Evolutionary conservation across 2,113 vertebrate genomes (phyloP).

Genomic region (Cervus canadensis): DNA sequence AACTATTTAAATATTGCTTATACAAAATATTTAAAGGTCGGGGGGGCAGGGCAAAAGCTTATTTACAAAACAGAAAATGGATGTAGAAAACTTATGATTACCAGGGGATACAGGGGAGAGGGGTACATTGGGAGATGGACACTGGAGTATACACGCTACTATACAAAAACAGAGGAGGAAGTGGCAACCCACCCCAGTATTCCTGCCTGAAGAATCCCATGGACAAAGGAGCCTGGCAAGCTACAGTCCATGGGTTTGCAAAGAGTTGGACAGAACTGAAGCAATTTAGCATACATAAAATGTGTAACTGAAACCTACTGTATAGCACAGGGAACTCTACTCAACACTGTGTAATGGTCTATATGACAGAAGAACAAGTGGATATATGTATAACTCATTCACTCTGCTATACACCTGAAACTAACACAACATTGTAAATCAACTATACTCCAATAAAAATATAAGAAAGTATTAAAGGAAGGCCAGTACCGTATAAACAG

Average conservation of each 20-base stretch:
- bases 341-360: background rate
- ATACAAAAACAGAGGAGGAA: background rate
- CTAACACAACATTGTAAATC: background rate
- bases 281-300: background rate
- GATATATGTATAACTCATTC: background rate
- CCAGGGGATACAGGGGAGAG: background rate
- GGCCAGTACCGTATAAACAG: background rate
- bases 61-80: background rate
- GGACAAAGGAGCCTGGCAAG: background rate
- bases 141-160: background rate
- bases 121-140: background rate
- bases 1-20: background rate
- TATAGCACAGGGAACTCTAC: background rate
- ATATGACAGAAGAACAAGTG: background rate
- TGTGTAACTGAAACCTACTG: background rate
- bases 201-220: background rate
- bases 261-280: background rate
- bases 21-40: background rate
- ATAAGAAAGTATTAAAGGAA: background rate
- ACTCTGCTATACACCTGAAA: background rate
- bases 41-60: background rate
- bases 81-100: background rate
- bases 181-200: background rate
- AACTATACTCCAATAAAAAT: background rate
- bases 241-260: background rate